Base-by-base conservation (phyloP, 2,797 vertebrate genomes). In the Epinephelus malabaricus region DNA sequence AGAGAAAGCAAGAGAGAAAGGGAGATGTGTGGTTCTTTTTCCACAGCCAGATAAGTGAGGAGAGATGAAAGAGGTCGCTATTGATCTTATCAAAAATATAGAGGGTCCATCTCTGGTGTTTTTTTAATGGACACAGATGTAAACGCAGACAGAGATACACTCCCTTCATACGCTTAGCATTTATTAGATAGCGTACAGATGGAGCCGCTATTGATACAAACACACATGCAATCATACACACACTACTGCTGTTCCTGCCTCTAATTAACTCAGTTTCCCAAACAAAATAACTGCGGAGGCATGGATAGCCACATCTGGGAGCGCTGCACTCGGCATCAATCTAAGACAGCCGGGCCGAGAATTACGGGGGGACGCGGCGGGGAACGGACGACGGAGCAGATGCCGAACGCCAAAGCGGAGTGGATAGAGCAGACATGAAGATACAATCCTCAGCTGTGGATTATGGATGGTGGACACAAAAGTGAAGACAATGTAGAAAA, bases 211-310 rank as follows among this genome's bases (percentile, higher is more conserved):
- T 73, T 5, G 7, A 68, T n/a, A 75, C 30, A 59, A 58, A 64
- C 53, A 54, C 75, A 82, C 70, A 23, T 23, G 34, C 49, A 45
- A 5, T 21, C 65, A 23, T 30, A 75, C 34, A 68, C 78, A 67
- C 51, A 60, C 69, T 45, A 0, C 71, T 67, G 54, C 58, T 78
- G 73, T n/a, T n/a, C 61, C 69, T 73, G 67, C 81, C 77, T 80
- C 81, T 93, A 93, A 95, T 95, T 94, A 93, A 92, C 87, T 92
- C 82, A 51, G 82, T 86, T 90, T 90, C 70, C 85, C 79, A 86
- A 92, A 88, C 86, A 92, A 91, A 92, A 89, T 76, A 90, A 86
- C 85, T 58, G 85, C 50, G 1, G 58, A 78, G 65, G 89, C 82
- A 88, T 73, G 63, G 83, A 92, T 62, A 83, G 79, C 79, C 90